Evolutionary conservation across 2,797 vertebrate genomes (phyloP).

Genomic region (Sciurus vulgaris): DNA sequence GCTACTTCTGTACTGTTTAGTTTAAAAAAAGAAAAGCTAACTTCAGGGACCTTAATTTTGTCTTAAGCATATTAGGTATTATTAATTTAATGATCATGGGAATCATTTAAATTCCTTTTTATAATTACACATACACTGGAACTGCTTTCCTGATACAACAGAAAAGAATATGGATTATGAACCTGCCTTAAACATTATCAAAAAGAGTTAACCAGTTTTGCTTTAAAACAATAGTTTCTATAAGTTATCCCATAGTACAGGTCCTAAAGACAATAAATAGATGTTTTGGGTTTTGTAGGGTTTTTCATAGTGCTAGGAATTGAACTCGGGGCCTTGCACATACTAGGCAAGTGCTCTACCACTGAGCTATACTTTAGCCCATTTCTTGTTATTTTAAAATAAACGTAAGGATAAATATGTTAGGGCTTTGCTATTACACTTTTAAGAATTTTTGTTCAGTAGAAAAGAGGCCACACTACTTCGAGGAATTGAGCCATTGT

Average conservation of each 20-base stretch:
- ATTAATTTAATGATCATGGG: not conserved
- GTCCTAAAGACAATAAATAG: not conserved
- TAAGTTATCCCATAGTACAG: not conserved
- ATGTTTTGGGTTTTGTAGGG: not conserved
- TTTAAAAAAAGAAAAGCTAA: conserved; percentile 24
- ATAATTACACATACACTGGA: not conserved
- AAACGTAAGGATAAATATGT: not conserved
- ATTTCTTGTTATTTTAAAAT: conserved; percentile 26
- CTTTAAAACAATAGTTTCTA: conserved; percentile 15
- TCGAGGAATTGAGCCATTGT: not conserved
- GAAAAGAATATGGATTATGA: conserved; percentile 26
- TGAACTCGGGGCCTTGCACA: too few relatives aligned
- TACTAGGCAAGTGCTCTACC: too few relatives aligned
- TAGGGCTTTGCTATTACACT: conserved; percentile 49
- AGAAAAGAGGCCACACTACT: not conserved
- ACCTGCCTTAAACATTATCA: not conserved
- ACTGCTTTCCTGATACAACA: not conserved
- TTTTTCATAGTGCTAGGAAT: too few relatives aligned
- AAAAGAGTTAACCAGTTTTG: conserved; percentile 46
- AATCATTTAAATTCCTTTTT: conserved; percentile 13
- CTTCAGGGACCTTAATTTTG: conserved; percentile 34
- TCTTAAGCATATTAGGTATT: not conserved
- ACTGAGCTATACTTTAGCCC: too few relatives aligned
- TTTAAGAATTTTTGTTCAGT: conserved; percentile 18
- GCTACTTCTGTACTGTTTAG: not conserved